Conservation (phyloP, 2,797 vertebrate genomes). For the Malacoctenus gilli region DNA sequence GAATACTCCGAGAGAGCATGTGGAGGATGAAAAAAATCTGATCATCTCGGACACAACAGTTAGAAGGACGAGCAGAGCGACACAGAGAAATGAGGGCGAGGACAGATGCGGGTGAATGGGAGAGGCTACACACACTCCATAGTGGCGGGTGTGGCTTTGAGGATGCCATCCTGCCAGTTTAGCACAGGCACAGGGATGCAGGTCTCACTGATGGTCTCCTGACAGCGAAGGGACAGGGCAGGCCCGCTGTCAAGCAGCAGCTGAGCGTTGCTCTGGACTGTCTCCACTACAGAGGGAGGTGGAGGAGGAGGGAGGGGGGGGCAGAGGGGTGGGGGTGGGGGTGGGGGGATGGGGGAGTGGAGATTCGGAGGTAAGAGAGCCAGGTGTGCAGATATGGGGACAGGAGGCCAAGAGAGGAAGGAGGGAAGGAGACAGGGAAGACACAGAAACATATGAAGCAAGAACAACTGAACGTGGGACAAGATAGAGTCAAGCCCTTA, state of each 20-base stretch:
- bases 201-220: constrained; percentile 96
- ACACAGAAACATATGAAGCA: constrained; percentile 79
- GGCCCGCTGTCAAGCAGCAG: constrained; percentile 91
- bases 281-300: constrained; percentile 90
- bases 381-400: constrained; percentile 77
- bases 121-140: constrained; percentile 94
- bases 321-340: constrained; percentile 50
- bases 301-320: constrained; percentile 72
- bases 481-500: constrained; percentile 64
- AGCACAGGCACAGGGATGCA: constrained; percentile 94
- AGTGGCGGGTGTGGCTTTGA: constrained; percentile 82
- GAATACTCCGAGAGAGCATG: constrained; percentile 47
- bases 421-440: constrained; percentile 72
- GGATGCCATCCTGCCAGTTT: constrained; percentile 90
- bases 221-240: constrained; percentile 87
- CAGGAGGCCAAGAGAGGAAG: constrained; percentile 56
- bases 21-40: constrained; percentile 26
- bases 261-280: constrained; percentile 94
- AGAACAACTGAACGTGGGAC: constrained; percentile 74
- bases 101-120: constrained; percentile 66
- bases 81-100: constrained; percentile 17
- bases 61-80: constrained; percentile 20
- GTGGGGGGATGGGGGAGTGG: constrained; percentile 9
- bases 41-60: constrained; percentile 28
- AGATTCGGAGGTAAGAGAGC: constrained; percentile 42